A percentile compares a stretch with the other conserved stretches of the same genome.
phyloP scores from a whole-genome alignment of 2,888 invertebrate genomes.

The Pinctada fucata region DNA sequence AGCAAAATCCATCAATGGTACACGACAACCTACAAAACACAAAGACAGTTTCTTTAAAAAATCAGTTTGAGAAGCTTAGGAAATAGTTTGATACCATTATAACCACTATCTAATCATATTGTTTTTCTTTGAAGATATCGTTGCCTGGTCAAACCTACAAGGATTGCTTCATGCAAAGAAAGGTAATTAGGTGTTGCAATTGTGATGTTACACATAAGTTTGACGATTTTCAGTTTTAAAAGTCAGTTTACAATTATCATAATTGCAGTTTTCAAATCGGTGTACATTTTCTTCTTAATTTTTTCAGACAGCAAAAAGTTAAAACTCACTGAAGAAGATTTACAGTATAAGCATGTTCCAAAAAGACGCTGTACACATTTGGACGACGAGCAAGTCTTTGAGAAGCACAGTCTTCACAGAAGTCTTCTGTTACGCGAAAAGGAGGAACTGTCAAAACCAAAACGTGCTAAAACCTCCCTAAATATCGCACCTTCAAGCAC shows the following conservation, averaged over 20 bases:
- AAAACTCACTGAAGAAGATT: constrained; percentile 27
- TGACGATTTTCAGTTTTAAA: too few species aligned
- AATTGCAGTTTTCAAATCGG: background rate
- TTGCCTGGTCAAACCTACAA: constrained; percentile 36
- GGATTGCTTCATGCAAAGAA: constrained; percentile 28
- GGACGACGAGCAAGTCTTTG: constrained; percentile 27
- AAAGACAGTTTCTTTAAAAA: too few species aligned
- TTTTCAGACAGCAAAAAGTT: constrained; percentile 33
- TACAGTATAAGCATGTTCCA: constrained; percentile 30
- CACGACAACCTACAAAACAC: too few species aligned
- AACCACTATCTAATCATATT: background rate
- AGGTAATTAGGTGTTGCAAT: constrained; percentile 18
- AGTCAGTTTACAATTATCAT: background rate
- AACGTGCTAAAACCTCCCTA: constrained; percentile 15
- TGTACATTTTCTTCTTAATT: background rate
- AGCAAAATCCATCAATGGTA: too few species aligned
- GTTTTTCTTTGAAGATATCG: constrained; percentile 25
- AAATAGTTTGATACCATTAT: too few species aligned
- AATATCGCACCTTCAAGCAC: background rate
- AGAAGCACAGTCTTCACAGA: constrained; percentile 29
- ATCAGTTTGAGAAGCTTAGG: too few species aligned
- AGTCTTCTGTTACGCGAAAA: constrained; percentile 15
- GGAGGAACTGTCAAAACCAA: constrained; percentile 3
- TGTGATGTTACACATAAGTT: background rate
- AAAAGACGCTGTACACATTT: constrained; percentile 30